phyloP scores from a whole-genome alignment of 2,888 invertebrate genomes.

The Chironomus riparius region DNA sequence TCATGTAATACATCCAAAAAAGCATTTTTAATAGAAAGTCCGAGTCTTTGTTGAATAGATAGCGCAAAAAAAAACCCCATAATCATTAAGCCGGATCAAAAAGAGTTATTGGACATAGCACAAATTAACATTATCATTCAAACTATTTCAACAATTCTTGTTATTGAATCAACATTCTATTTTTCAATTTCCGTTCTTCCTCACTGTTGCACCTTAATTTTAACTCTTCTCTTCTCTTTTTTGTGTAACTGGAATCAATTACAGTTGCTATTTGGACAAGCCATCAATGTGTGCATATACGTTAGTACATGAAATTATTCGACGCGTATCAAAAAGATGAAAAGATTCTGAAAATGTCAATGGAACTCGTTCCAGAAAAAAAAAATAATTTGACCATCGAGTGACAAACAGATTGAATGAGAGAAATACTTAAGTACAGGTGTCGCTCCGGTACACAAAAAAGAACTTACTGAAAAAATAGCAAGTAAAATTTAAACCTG shows the following conservation, averaged over 20 bases:
- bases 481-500: conserved; percentile 10
- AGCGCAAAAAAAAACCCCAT: no score
- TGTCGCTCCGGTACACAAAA: not conserved
- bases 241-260: no score
- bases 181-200: conserved; percentile 18
- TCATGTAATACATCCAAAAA: no score
- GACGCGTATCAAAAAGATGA: not conserved
- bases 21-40: no score
- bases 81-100: no score
- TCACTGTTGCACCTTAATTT: conserved; percentile 18
- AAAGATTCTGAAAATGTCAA: conserved; percentile 24
- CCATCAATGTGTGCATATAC: not conserved
- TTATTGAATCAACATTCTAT: not conserved
- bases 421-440: conserved; percentile 9
- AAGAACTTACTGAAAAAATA: not conserved
- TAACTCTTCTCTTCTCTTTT: not conserved
- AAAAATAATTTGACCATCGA: conserved; percentile 1
- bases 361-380: conserved; percentile 18
- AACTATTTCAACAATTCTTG: no score
- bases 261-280: no score
- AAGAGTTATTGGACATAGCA: no score
- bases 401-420: not conserved
- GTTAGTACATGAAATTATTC: not conserved
- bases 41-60: no score
- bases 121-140: no score